These are phyloP conservation scores for Lochmaea capreae DNA, from an alignment of 2,888 invertebrate genomes.

Conservation along the genomic window DNA sequence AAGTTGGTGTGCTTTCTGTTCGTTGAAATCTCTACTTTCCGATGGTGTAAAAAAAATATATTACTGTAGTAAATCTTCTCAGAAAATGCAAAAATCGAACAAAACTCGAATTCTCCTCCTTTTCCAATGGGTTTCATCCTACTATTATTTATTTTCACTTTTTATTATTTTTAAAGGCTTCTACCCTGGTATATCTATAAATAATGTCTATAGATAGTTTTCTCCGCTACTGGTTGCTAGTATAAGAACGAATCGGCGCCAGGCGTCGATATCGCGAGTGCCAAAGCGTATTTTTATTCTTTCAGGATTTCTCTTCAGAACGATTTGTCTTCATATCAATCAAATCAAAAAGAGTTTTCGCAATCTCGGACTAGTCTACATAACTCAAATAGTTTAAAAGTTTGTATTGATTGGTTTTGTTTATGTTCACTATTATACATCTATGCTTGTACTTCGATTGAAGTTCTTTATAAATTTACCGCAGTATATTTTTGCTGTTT, in stretches of 20 bases:
- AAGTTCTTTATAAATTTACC: neutral
- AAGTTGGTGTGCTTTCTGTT: too few relatives aligned
- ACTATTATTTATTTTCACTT: too few relatives aligned
- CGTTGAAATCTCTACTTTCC: too few relatives aligned
- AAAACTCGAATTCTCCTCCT: too few relatives aligned
- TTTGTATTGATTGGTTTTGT: conserved; percentile 1
- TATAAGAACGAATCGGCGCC: conserved; percentile 28
- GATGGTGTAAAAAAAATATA: too few relatives aligned
- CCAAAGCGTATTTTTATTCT: conserved; percentile 22
- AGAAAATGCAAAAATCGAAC: too few relatives aligned
- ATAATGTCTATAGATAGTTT: neutral
- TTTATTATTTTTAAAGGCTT: too few relatives aligned
- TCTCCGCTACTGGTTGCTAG: conserved; percentile 8
- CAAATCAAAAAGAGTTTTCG: conserved; percentile 18
- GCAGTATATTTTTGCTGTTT: neutral
- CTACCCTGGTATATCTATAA: too few relatives aligned
- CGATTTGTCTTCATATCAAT: conserved; percentile 21
- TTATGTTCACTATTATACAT: neutral
- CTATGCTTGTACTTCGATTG: neutral
- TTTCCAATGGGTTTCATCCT: too few relatives aligned
- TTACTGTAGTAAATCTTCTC: too few relatives aligned
- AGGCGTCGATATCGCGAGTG: conserved; percentile 30
- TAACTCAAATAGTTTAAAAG: neutral
- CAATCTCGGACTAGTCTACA: neutral
- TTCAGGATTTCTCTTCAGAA: neutral